Conservation (phyloP, 2,113 vertebrate genomes). For the Coracopsis vasa region DNA sequence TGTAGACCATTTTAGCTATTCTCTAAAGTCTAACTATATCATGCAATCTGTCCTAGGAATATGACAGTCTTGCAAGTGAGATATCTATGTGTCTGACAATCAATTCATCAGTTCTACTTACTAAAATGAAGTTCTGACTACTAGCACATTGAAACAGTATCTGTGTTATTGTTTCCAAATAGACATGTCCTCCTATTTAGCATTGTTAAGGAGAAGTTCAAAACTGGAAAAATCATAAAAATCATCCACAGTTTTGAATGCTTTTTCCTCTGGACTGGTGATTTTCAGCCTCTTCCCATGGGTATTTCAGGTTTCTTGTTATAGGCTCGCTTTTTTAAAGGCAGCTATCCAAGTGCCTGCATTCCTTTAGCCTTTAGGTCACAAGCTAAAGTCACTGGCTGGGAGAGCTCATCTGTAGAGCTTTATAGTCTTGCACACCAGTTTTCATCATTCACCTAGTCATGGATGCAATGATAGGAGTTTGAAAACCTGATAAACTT, state of each 20-base stretch:
- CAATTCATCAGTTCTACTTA: neutral
- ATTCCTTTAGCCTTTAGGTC: neutral
- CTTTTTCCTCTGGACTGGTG: neutral
- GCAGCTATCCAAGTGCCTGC: neutral
- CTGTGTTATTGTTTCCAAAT: neutral
- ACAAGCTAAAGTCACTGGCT: neutral
- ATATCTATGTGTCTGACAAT: neutral
- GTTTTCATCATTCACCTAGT: neutral
- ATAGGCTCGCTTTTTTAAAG: neutral
- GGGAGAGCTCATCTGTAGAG: neutral
- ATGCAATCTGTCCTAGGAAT: neutral
- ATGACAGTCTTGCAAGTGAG: neutral
- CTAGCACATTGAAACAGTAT: neutral
- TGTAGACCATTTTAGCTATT: neutral
- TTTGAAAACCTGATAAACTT: neutral
- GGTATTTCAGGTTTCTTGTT: neutral
- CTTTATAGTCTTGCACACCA: neutral
- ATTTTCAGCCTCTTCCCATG: neutral
- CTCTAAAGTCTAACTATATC: neutral
- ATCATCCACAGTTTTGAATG: neutral
- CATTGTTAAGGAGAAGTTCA: neutral
- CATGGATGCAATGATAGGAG: neutral
- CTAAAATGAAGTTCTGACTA: neutral
- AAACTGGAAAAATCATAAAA: neutral
- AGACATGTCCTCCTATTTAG: neutral